Conservation (phyloP, 2,797 vertebrate genomes). For the Halcyon badia region DNA sequence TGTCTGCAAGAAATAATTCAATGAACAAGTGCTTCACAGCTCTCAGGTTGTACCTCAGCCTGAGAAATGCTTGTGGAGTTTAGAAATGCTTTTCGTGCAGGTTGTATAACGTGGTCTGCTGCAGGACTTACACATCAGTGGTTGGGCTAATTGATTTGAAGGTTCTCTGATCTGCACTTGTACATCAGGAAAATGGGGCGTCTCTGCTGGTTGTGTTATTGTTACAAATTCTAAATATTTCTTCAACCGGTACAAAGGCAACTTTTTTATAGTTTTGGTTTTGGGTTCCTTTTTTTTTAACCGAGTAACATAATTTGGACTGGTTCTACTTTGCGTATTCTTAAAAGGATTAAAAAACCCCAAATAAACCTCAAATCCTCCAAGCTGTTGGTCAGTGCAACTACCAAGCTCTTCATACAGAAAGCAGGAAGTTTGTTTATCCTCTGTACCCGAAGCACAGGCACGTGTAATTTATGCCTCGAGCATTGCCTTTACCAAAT, state of each 20-base stretch:
- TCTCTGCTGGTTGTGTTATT: not conserved
- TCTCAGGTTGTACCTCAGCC: not conserved
- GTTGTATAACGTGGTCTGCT: not conserved
- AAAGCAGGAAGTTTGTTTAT: constrained; percentile 7
- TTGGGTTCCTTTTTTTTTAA: not conserved
- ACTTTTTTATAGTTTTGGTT: not conserved
- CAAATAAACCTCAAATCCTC: not conserved
- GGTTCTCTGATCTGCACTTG: not conserved
- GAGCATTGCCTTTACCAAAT: not conserved
- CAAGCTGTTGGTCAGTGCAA: not conserved
- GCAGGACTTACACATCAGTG: not conserved
- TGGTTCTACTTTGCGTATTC: not conserved
- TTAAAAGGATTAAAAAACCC: not conserved
- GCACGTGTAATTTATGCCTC: not conserved
- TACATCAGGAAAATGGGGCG: not conserved
- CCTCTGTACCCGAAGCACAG: not conserved
- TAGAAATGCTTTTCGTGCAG: not conserved
- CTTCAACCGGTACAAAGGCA: not conserved
- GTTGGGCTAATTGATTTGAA: not conserved
- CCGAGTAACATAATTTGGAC: not conserved
- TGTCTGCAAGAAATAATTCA: not conserved
- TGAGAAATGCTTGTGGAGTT: not conserved
- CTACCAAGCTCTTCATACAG: not conserved
- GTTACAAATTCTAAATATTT: not conserved
- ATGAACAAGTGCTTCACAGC: not conserved